Base-by-base conservation (phyloP, 2,888 invertebrate species). In the Tanytarsus gracilentus region DNA sequence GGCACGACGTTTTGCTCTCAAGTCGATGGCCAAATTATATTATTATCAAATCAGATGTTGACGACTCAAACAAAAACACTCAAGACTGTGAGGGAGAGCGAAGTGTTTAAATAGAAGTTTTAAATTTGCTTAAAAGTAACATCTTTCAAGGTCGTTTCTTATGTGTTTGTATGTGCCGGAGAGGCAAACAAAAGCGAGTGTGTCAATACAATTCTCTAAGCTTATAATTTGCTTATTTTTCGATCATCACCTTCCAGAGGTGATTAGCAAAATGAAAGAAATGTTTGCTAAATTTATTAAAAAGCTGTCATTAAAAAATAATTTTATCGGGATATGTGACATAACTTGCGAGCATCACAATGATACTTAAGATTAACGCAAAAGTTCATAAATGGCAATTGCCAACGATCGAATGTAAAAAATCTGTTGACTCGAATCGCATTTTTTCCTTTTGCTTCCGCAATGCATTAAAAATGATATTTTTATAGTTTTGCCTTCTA, bases 371-470 rank as follows among this genome's bases (percentile, higher is more conserved):
- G n/a, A n/a, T n/a, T n/a, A n/a, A n/a, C n/a, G 9, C 39, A 39
- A 39, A 4, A 39, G 39, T 6, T 39, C 39, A 39, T 6, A 39
- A 39, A 39, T 39, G 39, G 39, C 39, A 39, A 39, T 39, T 39
- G 39, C 14, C 39, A 39, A 39, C 39, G 16, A 39, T 16, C n/a
- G 14, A 39, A 39, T 39, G 14, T n/a, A 11, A n/a, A n/a, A n/a
- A n/a, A n/a, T n/a, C n/a, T n/a, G n/a, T n/a, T n/a, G n/a, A n/a
- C n/a, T n/a, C n/a, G n/a, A n/a, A n/a, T n/a, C n/a, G n/a, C n/a
- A n/a, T n/a, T n/a, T n/a, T n/a, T n/a, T n/a, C n/a, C n/a, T n/a
- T 44, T 44, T 18, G 44, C 53, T 53, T 53, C 53, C 53, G 53
- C 36, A 53, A 23, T 53, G 53, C 53, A 53, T 36, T 16, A 44